A percentile compares a stretch with the other conserved stretches of the same genome.
Evolutionary conservation across 1,140 invertebrate species (phyloP).

Genomic region (Luehdorfia chinensis): DNA sequence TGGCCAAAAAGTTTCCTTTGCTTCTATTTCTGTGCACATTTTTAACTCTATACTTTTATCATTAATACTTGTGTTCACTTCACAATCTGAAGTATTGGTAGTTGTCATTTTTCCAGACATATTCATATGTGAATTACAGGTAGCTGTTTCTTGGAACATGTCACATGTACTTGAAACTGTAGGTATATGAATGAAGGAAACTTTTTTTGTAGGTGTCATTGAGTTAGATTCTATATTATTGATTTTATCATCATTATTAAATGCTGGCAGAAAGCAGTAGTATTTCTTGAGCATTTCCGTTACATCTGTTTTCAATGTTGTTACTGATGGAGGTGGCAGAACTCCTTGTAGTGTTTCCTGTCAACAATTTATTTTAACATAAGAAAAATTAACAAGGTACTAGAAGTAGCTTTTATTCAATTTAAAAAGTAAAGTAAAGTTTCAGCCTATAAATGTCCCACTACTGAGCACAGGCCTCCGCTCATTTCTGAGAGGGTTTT

Average conservation of each 20-base stretch:
- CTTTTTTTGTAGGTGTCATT: constrained; percentile 58
- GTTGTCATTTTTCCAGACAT: constrained; percentile 4
- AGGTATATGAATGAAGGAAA: constrained; percentile 59
- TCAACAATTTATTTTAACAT: constrained; percentile 23
- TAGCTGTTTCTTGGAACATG: constrained; percentile 23
- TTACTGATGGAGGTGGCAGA: constrained; percentile 81
- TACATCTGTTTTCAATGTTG: constrained; percentile 79
- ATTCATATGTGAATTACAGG: constrained; percentile 12
- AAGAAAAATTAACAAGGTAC: constrained; percentile 2
- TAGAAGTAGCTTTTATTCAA: too few relatives aligned
- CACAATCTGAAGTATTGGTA: constrained; percentile 25
- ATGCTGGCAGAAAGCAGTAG: constrained; percentile 55
- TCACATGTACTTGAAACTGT: constrained; percentile 20
- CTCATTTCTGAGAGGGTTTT: too few relatives aligned
- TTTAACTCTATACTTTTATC: constrained; percentile 55
- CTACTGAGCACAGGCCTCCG: too few relatives aligned
- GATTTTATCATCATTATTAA: constrained; percentile 40
- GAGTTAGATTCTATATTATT: constrained; percentile 36
- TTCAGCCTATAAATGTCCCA: too few relatives aligned
- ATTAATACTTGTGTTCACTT: constrained; percentile 55
- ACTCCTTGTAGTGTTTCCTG: constrained; percentile 78
- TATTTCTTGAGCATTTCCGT: constrained; percentile 79
- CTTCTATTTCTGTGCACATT: constrained; percentile 48
- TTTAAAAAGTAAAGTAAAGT: too few relatives aligned
- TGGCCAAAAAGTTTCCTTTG: constrained; percentile 71